Conservation (phyloP, 1,140 invertebrate species). For the Leptonema lineaticorne region DNA sequence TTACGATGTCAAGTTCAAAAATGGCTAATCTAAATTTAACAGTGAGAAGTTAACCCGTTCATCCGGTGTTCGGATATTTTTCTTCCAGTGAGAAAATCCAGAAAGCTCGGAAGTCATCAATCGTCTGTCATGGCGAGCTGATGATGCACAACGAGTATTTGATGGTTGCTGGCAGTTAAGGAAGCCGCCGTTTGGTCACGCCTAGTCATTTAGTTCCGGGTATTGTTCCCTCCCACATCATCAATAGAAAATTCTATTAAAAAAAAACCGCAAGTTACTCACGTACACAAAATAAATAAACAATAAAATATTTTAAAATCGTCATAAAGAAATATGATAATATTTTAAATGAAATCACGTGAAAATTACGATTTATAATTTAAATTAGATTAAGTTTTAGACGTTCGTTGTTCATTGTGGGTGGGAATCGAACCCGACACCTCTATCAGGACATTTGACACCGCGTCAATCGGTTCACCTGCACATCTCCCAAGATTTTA, state of each 20-base stretch:
- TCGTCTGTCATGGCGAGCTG: conserved; percentile 23
- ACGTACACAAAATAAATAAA: background rate
- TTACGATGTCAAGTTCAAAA: conserved; percentile 6
- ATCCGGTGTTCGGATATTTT: conserved; percentile 1
- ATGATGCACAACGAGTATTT: conserved; percentile 17
- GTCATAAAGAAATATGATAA: no score
- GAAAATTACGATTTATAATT: no score
- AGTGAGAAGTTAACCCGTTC: background rate
- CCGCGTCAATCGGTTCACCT: conserved; percentile 23
- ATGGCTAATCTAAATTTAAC: conserved; percentile 4
- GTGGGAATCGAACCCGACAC: conserved; percentile 33
- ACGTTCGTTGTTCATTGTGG: conserved; percentile 11
- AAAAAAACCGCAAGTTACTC: background rate
- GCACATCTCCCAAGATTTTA: conserved; percentile 24
- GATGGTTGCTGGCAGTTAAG: conserved; percentile 23
- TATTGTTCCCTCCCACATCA: conserved; percentile 24
- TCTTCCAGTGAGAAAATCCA: conserved; percentile 7
- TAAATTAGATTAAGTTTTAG: no score
- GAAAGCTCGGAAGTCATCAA: conserved; percentile 32
- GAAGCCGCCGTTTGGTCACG: conserved; percentile 30
- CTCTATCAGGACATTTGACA: conserved; percentile 22
- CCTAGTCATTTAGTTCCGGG: conserved; percentile 37
- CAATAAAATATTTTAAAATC: no score
- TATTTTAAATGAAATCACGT: no score
- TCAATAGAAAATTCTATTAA: conserved; percentile 15